Percentiles rank a stretch among this genome's conserved stretches.
Evolutionary conservation across 2,888 invertebrate genomes (phyloP).

Genomic region (Cataglyphis cursor): DNA sequence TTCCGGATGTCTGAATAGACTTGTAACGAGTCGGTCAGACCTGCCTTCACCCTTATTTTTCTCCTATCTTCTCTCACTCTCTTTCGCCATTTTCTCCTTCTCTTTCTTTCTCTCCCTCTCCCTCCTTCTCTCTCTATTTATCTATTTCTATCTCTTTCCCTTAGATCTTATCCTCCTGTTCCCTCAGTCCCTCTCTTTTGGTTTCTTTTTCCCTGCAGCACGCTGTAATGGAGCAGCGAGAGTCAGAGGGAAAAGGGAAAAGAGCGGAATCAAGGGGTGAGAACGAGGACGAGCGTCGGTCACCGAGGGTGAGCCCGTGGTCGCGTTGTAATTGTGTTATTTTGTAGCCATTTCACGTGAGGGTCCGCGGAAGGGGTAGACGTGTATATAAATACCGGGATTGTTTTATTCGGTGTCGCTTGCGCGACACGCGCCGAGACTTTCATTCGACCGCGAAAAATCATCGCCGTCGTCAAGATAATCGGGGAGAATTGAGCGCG

Average conservation of each 20-base stretch:
- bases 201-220: conserved; percentile 61
- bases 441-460: conserved; percentile 34
- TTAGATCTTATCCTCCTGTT: conserved; percentile 36
- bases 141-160: conserved; percentile 14
- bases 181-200: conserved; percentile 27
- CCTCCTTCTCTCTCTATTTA: conserved; percentile 22
- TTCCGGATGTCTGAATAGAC: conserved; percentile 86
- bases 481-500: conserved; percentile 43
- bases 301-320: conserved; percentile 79
- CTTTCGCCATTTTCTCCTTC: conserved; percentile 32
- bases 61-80: conserved; percentile 66
- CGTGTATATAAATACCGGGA: conserved; percentile 85
- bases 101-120: conserved; percentile 4
- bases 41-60: conserved; percentile 62
- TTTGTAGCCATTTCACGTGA: conserved; percentile 85
- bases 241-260: conserved; percentile 76
- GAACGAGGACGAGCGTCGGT: conserved; percentile 78
- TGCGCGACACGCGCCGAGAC: conserved; percentile 75
- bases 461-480: conserved; percentile 50
- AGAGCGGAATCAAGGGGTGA: conserved; percentile 76
- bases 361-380: conserved; percentile 80
- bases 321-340: conserved; percentile 86
- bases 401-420: conserved; percentile 85
- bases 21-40: conserved; percentile 85
- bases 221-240: conserved; percentile 64